phyloP scores from a whole-genome alignment of 2,113 vertebrate genomes.

The Theropithecus gelada region DNA sequence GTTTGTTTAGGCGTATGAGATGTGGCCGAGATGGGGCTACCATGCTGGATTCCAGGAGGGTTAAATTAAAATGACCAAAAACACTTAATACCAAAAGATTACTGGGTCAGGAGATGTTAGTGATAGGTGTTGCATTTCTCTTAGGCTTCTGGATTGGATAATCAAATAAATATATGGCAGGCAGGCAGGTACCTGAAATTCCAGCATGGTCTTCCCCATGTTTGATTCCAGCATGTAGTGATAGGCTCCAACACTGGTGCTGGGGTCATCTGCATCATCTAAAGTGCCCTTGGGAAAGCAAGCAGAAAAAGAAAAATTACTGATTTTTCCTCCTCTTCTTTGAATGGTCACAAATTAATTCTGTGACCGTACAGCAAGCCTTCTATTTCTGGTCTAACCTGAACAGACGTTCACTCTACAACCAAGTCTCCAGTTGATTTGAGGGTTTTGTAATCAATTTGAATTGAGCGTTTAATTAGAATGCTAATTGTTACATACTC shows the following conservation, averaged over 20 bases:
- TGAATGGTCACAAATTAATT: background rate
- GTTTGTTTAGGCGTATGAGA: background rate
- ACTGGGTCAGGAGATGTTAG: background rate
- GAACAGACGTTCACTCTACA: background rate
- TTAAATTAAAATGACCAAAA: background rate
- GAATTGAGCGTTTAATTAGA: slow-evolving; percentile 19
- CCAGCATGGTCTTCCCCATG: slow-evolving; percentile 92
- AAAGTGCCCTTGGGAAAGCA: slow-evolving; percentile 85
- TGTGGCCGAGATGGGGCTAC: background rate
- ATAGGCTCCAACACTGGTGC: slow-evolving; percentile 93
- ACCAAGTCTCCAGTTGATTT: background rate
- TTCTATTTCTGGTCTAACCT: background rate
- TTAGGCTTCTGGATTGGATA: background rate
- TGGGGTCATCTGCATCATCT: slow-evolving; percentile 89
- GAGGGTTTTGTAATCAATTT: background rate
- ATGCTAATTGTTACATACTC: background rate
- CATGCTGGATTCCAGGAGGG: background rate
- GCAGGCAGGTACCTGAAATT: slow-evolving; percentile 90
- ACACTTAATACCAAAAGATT: background rate
- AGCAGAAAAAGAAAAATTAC: background rate
- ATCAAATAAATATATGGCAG: background rate
- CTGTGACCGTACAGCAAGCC: background rate
- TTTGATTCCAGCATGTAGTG: slow-evolving; percentile 91
- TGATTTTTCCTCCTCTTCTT: background rate
- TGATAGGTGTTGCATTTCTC: background rate